Base-by-base conservation (phyloP, 1,140 invertebrate species). In the Diorhabda elongata region DNA sequence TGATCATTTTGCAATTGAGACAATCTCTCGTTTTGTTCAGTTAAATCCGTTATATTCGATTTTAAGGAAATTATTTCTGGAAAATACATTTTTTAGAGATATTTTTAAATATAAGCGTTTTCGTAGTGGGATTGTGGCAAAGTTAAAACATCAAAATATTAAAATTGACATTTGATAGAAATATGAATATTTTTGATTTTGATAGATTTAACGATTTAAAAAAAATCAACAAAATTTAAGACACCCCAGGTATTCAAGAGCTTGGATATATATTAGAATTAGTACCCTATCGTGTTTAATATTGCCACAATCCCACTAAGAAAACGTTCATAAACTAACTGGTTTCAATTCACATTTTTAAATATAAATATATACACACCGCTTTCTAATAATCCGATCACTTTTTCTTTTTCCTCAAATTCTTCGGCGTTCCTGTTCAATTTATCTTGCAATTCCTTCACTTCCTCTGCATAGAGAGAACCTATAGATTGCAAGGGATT, bases 1-100 rank as follows among this genome's bases (percentile, higher is more conserved):
- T 86, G 82, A 3, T 82, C 81, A 82, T 85, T 88, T 79, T 90
- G 86, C 3, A 87, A 83, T 67, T 86, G 84, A 5, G 81, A 80
- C 67, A 85, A 81, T 72, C 83, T 81, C n/a, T 71, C 61, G n/a
- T 78, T 56, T 69, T 74, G 73, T 47, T 76, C 75, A 42, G 67
- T 76, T 42, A 79, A 73, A 5, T 64, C 43, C 4, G 72, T 68
- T 42, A 80, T 63, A 67, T 81, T 73, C n/a, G 61, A 57, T 69
- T 77, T 74, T 64, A 76, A 43, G 56, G 72, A 68, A 57, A 70
- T 56, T 62, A 75, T 70, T 58, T 71, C 74, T 74, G 42, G 66
- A 74, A 69, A 71, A 57, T 42, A 58, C 58, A 42, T 42, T 43
- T 41, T 26, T 26, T 26, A 26, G 26, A 26, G 26, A 26, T 26